Conservation (phyloP, 2,797 vertebrate species). For the Cuniculus paca region DNA sequence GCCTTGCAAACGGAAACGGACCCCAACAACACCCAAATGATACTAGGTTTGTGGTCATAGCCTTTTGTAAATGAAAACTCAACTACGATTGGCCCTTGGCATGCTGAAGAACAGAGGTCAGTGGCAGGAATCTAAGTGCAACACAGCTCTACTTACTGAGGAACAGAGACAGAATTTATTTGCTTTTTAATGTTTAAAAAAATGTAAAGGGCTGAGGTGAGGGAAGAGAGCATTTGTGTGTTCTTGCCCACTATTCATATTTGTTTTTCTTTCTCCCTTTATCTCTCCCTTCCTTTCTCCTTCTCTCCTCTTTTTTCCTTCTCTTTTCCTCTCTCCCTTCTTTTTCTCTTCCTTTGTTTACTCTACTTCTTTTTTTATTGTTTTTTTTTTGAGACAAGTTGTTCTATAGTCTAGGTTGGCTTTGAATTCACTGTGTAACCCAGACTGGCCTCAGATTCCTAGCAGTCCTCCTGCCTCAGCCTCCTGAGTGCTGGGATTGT, state of each 20-base stretch:
- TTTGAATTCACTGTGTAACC: not conserved
- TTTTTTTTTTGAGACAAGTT: not conserved
- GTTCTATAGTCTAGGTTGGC: not conserved
- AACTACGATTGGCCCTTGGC: not conserved
- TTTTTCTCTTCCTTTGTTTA: too few relatives aligned
- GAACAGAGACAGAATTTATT: conserved; percentile 46
- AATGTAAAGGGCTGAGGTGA: not conserved
- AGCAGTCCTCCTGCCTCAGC: not conserved
- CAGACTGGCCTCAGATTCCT: not conserved
- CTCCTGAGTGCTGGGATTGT: not conserved
- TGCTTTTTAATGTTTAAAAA: conserved; percentile 31
- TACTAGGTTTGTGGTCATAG: conserved; percentile 91
- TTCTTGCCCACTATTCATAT: not conserved
- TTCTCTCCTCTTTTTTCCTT: not conserved
- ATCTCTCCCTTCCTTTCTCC: not conserved
- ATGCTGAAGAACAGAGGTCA: not conserved
- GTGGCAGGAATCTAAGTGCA: not conserved
- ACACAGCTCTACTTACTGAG: conserved; percentile 23
- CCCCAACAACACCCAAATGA: conserved; percentile 95
- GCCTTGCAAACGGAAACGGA: conserved; percentile 96
- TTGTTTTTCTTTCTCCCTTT: not conserved
- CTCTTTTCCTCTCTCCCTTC: too few relatives aligned
- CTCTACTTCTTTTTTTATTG: too few relatives aligned
- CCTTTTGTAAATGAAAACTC: conserved; percentile 69
- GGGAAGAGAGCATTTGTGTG: not conserved